phyloP scores from a whole-genome alignment of 2,797 vertebrate genomes.

The Momotus momota region DNA sequence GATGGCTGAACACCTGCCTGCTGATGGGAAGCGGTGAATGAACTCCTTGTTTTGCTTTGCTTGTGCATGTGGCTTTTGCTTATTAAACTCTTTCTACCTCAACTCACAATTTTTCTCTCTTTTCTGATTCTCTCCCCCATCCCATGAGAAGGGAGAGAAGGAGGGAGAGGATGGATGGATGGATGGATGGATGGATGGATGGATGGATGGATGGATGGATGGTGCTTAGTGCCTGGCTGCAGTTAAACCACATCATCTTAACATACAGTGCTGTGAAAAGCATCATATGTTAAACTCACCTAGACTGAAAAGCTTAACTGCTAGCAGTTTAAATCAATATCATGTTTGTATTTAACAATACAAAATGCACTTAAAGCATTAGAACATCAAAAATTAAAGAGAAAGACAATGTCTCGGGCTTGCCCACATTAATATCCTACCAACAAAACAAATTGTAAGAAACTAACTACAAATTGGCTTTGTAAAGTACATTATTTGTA shows the following conservation, averaged over 20 bases:
- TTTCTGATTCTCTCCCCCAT: neutral
- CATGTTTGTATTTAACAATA: neutral
- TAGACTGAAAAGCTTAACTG: conserved; percentile 11
- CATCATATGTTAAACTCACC: conserved; percentile 8
- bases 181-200: too few species aligned
- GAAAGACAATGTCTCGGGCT: neutral
- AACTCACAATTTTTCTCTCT: neutral
- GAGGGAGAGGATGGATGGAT: neutral
- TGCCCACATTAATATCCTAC: neutral
- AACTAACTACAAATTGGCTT: neutral
- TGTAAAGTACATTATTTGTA: neutral
- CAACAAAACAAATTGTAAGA: neutral
- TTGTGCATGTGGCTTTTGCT: neutral
- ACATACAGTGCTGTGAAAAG: conserved; percentile 3
- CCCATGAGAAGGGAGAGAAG: too few species aligned
- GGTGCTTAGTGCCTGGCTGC: neutral
- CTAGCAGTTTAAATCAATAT: conserved; percentile 20
- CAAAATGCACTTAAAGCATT: neutral
- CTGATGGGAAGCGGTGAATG: neutral
- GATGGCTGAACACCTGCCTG: neutral
- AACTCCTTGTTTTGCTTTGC: neutral
- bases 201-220: too few species aligned
- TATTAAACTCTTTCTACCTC: neutral
- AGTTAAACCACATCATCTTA: neutral
- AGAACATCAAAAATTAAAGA: neutral